A percentile compares a stretch with the other conserved stretches of the same genome.
Evolutionary conservation across 2,113 vertebrate species (phyloP).

Genomic region (Pteronura brasiliensis): DNA sequence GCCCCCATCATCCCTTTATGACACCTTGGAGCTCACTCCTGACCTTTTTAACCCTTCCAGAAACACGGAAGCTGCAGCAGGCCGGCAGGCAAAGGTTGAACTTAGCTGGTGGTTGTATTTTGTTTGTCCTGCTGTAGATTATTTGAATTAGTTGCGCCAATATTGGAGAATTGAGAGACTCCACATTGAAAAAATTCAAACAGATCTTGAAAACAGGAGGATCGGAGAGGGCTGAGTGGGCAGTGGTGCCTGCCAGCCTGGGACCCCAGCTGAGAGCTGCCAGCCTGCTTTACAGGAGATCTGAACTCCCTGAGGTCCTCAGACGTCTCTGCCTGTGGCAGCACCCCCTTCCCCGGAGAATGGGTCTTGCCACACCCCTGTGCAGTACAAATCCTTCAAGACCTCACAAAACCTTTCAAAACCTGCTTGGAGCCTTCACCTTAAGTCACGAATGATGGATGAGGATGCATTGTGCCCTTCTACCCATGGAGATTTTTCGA

Average conservation of each 20-base stretch:
- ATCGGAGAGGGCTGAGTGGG: not conserved
- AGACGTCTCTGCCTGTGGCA: fast-evolving
- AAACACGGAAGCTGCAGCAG: not conserved
- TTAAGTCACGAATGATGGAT: not conserved
- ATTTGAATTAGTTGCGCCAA: not conserved
- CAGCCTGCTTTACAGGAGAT: not conserved
- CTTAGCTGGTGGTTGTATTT: not conserved
- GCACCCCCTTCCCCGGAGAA: not conserved
- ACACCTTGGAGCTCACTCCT: not conserved
- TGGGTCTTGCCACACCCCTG: not conserved
- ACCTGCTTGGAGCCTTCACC: not conserved
- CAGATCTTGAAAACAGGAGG: not conserved
- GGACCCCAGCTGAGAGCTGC: fast-evolving
- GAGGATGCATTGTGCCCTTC: not conserved
- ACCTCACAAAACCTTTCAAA: not conserved
- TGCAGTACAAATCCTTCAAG: not conserved
- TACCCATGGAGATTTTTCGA: not conserved
- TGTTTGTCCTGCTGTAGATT: not conserved
- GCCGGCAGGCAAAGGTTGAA: not conserved
- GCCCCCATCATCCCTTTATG: fast-evolving
- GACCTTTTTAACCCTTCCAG: not conserved
- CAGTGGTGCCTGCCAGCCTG: too few relatives aligned
- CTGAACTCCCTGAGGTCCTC: not conserved
- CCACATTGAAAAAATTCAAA: not conserved
- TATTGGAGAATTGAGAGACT: not conserved